Base-by-base conservation (phyloP, 2,113 vertebrate species). In the Lycaon pictus region DNA sequence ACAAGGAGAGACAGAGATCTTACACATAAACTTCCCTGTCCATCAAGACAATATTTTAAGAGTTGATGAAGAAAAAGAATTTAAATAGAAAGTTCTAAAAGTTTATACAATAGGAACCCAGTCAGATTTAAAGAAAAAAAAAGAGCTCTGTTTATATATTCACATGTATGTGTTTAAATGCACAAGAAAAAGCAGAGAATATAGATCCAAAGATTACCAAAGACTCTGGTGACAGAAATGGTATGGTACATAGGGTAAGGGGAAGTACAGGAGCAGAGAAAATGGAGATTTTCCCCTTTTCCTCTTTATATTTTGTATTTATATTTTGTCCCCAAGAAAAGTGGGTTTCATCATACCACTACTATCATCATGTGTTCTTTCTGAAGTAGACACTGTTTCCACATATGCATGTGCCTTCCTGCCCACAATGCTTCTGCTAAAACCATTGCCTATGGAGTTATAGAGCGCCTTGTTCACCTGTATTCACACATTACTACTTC, bases 61-160 rank as follows among this genome's bases (percentile, higher is more conserved):
- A 83, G 25, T 43, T 88, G 60, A 94, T 11, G 19, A 92, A 76
- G 72, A 88, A 86, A 91, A 86, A n/a, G 3, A 71, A 65, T 37
- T 80, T 65, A 67, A 62, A 88, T 60, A 91, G 23, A 43, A 74
- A 88, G 20, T 43, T 92, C 71, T 60, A 76, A 92, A 92, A 77
- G 15, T 37, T 69, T 62, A 4, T 43, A 3, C 27, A 53, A 92
- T 63, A 67, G 29, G 5, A 93, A 27, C 23, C 11, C 2, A 53
- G n/a, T 62, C 53, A 48, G 11, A 29, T 60, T 29, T 67, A 58
- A 84, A 69, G 32, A 13, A 43, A 10, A 35, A 48, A 96, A 48
- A 96, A 55, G 43, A 53, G 0, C 43, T 80, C n/a, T 63, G 7
- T 56, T 85, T 94, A 65, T 25, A 25, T 43, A 74, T 15, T 7